Conservation (phyloP, 2,797 vertebrate genomes). For the Adelosebastes latens region DNA sequence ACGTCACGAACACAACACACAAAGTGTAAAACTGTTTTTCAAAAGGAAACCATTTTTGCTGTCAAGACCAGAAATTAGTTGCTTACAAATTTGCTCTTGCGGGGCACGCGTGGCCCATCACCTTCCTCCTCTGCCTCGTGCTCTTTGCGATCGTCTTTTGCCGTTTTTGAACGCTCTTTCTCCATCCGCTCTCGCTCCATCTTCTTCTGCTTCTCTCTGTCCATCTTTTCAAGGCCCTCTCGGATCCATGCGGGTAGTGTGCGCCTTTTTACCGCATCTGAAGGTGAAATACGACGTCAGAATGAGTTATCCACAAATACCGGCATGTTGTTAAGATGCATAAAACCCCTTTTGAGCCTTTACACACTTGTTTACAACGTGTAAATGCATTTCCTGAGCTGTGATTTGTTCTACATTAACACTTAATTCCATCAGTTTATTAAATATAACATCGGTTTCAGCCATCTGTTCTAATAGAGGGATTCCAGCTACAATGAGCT, state of each 20-base stretch:
- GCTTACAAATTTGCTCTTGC: slow-evolving; percentile 99
- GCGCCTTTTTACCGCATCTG: slow-evolving; percentile 96
- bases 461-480: too few species aligned
- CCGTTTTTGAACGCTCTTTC: slow-evolving; percentile 92
- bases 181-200: slow-evolving; percentile 96
- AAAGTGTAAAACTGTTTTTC: not conserved
- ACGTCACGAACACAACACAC: not conserved
- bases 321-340: not conserved
- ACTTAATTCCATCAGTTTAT: not conserved
- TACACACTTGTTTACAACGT: not conserved
- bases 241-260: slow-evolving; percentile 98
- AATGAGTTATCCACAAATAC: not conserved
- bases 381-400: not conserved
- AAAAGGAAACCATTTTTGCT: not conserved
- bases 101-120: slow-evolving; percentile 91
- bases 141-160: slow-evolving; percentile 86
- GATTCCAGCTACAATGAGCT: not conserved
- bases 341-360: not conserved
- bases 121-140: slow-evolving; percentile 85
- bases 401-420: not conserved
- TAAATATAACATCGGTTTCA: too few species aligned
- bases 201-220: slow-evolving; percentile 98
- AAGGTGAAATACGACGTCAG: not conserved
- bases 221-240: slow-evolving; percentile 99
- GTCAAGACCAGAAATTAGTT: not conserved